Evolutionary conservation across 2,797 vertebrate species (phyloP).

Genomic region (Steatocranus sp.): DNA sequence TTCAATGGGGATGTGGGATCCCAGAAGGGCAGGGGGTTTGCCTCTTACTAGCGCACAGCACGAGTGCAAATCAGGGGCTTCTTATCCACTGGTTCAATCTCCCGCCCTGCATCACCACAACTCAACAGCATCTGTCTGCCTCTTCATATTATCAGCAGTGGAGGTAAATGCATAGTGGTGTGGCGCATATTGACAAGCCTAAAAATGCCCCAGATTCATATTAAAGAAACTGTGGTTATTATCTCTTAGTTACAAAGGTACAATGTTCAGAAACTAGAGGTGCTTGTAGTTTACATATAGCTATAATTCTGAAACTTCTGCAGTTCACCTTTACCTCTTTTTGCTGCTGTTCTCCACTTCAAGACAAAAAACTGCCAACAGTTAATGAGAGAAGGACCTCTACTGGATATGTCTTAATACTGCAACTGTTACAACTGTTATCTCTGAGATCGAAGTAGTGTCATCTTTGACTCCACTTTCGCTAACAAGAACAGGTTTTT

Average conservation of each 20-base stretch:
- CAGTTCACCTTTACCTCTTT: conserved; percentile 11
- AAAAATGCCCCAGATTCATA: neutral
- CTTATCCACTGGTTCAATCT: conserved; percentile 17
- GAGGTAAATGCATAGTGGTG: neutral
- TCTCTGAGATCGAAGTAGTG: neutral
- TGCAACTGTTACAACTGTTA: conserved; percentile 19
- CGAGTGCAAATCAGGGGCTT: conserved; percentile 26
- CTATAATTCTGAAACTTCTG: conserved; percentile 10
- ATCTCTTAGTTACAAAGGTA: neutral
- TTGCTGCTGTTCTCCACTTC: conserved; percentile 10
- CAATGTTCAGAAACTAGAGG: neutral
- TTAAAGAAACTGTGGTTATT: neutral
- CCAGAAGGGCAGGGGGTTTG: conserved; percentile 58
- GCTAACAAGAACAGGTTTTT: neutral
- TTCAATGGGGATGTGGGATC: conserved; percentile 77
- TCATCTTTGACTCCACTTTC: neutral
- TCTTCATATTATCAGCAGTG: neutral
- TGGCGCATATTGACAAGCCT: neutral
- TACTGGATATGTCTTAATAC: conserved; percentile 61
- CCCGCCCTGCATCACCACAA: neutral
- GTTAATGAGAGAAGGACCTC: conserved; percentile 74
- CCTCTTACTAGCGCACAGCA: conserved; percentile 36
- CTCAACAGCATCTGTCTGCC: neutral
- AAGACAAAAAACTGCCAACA: conserved; percentile 15
- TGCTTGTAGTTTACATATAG: neutral